Conservation (phyloP, 2,113 vertebrate species). For the Chitala chitala region DNA sequence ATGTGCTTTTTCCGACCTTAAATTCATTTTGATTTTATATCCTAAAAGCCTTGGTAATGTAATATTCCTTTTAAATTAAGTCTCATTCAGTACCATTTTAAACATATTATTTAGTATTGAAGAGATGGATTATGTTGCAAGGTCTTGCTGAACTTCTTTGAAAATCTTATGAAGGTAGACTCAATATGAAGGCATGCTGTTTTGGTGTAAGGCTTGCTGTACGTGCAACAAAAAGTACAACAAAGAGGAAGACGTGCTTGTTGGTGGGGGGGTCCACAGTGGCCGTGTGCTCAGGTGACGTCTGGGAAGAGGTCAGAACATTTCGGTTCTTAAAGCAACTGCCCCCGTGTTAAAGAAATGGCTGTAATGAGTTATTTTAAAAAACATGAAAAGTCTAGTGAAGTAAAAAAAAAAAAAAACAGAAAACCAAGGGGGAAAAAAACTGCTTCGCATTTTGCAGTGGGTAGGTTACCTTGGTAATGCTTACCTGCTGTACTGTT, state of each 20-base stretch:
- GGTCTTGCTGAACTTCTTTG: not conserved
- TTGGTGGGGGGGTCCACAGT: not conserved
- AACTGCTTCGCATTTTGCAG: not conserved
- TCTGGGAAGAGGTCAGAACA: too few relatives aligned
- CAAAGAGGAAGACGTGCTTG: not conserved
- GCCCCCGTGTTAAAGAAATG: too few relatives aligned
- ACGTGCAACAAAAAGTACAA: not conserved
- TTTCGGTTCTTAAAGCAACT: too few relatives aligned
- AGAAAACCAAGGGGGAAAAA: not conserved
- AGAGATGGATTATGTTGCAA: not conserved
- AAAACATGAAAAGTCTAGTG: too few relatives aligned
- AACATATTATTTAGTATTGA: not conserved
- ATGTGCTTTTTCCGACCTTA: conserved; percentile 2
- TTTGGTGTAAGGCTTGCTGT: not conserved
- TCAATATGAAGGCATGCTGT: too few relatives aligned
- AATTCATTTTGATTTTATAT: not conserved
- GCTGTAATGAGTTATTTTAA: too few relatives aligned
- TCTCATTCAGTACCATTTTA: not conserved
- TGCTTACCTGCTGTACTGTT: not conserved
- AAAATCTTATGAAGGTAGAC: not conserved
- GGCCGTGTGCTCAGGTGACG: not conserved
- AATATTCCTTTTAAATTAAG: not conserved
- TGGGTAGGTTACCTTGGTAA: too few relatives aligned
- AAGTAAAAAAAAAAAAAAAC: not conserved
- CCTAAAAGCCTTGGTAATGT: not conserved